Evolutionary conservation across 2,888 invertebrate genomes (phyloP), one percentile per base, ranked within the genome.

Genomic region (Drosophila ustulata): DNA sequence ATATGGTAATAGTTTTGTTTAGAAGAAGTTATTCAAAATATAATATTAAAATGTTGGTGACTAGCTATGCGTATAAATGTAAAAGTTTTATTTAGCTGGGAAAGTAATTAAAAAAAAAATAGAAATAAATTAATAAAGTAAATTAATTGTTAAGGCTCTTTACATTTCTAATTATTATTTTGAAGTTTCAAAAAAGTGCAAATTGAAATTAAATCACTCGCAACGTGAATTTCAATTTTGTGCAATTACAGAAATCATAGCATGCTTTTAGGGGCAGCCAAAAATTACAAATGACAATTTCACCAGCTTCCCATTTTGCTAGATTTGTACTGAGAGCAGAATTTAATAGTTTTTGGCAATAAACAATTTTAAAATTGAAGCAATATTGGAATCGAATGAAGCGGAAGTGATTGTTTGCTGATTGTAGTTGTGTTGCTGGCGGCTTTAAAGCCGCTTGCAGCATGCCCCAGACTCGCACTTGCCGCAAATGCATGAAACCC

Each of bases 401-500:
- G 9, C 18, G 30, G 23, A 6, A 41, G 37, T 46, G 39, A 66
- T 56, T 51, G 45, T 39, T 6, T 0, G 11, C 34, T 37, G 30
- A 50, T 39, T 55, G 49, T 18, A 18, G 18, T 50, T 37, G 9
- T 51, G 30, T 39, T 39, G 4, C 18, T 37, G 13, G 34, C 5
- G 25, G 28, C 41, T 41, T 72, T 43, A 71, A 71, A 56, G 26
- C 23, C 66, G 39, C 23, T 34, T 71, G 51, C 46, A 46, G 30
- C 34, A 28, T 52, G 50, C 50, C 45, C 30, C 66, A 56, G 11
- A 11, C 32, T 1, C 39, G 18, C 39, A 41, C 28, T 13, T 26
- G 32, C 53, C 50, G 26, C 51, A 26, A 37, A 9, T 25, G 34
- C 62, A 62, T 34, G 66, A 73, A 73, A 61, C 58, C 70, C 43